Percentiles rank a stretch among this genome's conserved stretches.
Conservation (phyloP, 2,113 vertebrate species). For the Dromaius novaehollandiae region DNA sequence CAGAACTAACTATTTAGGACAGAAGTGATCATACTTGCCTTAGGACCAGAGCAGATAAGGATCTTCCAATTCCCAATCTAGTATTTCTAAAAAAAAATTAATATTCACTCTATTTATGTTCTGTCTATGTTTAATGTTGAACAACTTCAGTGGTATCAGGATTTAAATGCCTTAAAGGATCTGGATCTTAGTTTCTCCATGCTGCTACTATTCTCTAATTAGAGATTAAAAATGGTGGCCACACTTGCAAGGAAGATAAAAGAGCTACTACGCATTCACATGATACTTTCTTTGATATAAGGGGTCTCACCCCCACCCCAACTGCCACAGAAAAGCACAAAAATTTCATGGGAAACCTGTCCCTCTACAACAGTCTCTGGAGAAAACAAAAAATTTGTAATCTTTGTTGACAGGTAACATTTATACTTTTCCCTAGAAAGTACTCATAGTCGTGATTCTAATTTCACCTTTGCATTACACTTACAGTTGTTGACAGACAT, state of each 20-base stretch:
- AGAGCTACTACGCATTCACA: background rate
- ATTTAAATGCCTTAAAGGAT: background rate
- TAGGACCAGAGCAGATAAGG: accelerated
- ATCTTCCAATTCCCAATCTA: background rate
- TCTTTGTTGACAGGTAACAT: background rate
- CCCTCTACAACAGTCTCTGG: background rate
- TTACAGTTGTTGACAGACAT: background rate
- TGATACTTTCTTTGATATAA: background rate
- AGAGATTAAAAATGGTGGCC: background rate
- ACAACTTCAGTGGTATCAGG: background rate
- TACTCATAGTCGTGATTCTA: background rate
- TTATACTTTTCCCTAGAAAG: background rate
- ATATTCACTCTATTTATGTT: background rate
- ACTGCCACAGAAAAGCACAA: background rate
- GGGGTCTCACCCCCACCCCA: too few species aligned
- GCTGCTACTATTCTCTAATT: background rate
- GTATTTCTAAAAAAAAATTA: background rate
- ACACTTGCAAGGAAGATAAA: background rate
- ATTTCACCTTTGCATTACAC: background rate
- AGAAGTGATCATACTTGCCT: background rate
- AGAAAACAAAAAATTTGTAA: background rate
- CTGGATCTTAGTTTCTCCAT: background rate
- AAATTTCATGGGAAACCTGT: background rate
- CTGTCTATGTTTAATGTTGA: background rate
- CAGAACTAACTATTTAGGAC: background rate